Base-by-base conservation (phyloP, 2,113 vertebrate species). In the Labrus mixtus region DNA sequence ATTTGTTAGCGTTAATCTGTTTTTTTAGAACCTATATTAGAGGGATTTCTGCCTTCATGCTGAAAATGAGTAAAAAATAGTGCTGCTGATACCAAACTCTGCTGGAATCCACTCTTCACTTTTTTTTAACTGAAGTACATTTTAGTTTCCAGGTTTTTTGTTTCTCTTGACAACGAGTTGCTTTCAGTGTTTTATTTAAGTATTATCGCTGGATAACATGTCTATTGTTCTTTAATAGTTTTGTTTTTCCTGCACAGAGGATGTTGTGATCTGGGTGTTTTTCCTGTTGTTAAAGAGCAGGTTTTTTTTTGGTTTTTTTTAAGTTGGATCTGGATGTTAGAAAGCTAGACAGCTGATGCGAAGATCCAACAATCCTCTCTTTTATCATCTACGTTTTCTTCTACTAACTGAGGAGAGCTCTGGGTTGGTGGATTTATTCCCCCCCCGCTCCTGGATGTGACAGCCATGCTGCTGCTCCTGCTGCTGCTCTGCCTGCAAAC, bases 391-490 rank as follows among this genome's bases (percentile, higher is more conserved):
- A 12, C 11, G 39, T 22, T 15, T 50, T 55, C 9, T 50, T 55
- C 9, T 36, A 4, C 39, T 37, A 17, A 37, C 60, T 19, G 22
- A 63, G 76, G 56, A 74, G 39, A 36, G 61, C 57, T 9, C 23
- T 5, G 20, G 37, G 19, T 36, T 36, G 12, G 62, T 76, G 66
- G 65, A 56, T 76, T 68, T 19, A 36, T 72, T 39, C n/a, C 25
- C 6, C 19, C 2, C 56, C 2, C n/a, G n/a, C n/a, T 53, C 15
- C 58, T 80, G 79, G 53, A 88, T 81, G 76, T 82, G 73, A 84
- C 59, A 76, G 76, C 60, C 80, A 88, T 90, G 86, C 41, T 68
- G 29, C 60, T 82, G 53, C 65, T 85, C 10, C 70, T 84, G 61
- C 73, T 80, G 70, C 54, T 78, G 37, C 55, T 87, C 55, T 48